Evolutionary conservation across 2,888 invertebrate genomes (phyloP), one percentile per base, ranked within the genome.

Genomic region (Sphaerophoria rueppellii): DNA sequence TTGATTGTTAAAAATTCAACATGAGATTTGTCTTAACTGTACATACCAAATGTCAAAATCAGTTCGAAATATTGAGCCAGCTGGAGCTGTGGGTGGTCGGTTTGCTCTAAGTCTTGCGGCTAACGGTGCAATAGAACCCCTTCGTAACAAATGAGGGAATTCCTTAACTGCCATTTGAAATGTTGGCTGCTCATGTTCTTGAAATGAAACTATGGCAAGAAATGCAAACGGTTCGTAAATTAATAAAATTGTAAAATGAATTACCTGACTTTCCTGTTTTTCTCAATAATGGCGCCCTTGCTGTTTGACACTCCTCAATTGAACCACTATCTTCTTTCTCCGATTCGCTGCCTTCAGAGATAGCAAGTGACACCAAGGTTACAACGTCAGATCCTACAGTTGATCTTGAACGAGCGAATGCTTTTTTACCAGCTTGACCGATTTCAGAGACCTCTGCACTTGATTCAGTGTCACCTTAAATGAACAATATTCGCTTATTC

Each of bases 341-440:
- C 24, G 93, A 93, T 75, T 95, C 95, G 88, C 95, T 95, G 50
- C 93, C 94, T 16, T 94, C 93, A 0, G 95, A 94, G 88, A 95
- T 95, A 4, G 95, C 92, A 57, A 95, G 90, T 0, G 95, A 95
- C 0, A 95, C 95, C 93, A 95, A 93, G 0, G 95, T 95, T 0
- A 95, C 93, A 46, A 95, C 92, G 88, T 92, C 92, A 6, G 91
- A 89, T 0, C 89, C 90, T 57, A 90, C 88, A 3, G 89, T 89
- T 14, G 91, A 91, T 71, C 90, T 89, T 0, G 91, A 87, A 24
- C 91, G 89, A 40, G 89, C 87, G 16, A 90, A 73, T 0, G 88
- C 75, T 60, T 90, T 89, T 81, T 90, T 91, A 32, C 83, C 80
- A 74, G 55, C 69, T 11, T 72, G 52, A 61, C 71, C 78, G 34